These are phyloP conservation scores for Danio kyathit DNA, from an alignment of 2,797 vertebrate genomes.

Conservation along the genomic window DNA sequence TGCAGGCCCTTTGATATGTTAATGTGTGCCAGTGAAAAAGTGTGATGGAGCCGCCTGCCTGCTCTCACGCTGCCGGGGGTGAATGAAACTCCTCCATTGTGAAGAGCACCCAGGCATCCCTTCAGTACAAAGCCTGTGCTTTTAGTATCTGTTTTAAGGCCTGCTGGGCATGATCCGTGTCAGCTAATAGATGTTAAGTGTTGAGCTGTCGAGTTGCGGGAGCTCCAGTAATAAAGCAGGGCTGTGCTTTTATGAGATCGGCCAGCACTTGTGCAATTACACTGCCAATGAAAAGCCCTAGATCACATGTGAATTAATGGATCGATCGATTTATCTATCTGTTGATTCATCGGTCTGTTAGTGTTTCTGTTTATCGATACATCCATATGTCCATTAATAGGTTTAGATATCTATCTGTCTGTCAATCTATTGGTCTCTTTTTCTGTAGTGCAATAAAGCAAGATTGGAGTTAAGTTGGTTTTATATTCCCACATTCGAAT, in stretches of 20 bases:
- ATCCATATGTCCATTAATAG: not conserved
- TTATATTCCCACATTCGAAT: too few species aligned
- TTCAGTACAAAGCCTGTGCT: slow-evolving; percentile 41
- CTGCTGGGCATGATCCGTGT: slow-evolving; percentile 20
- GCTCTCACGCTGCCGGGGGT: slow-evolving; percentile 31
- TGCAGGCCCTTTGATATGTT: slow-evolving; percentile 62
- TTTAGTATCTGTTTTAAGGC: slow-evolving; percentile 48
- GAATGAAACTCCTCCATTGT: slow-evolving; percentile 28
- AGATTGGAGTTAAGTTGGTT: too few species aligned
- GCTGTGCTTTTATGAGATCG: slow-evolving; percentile 28
- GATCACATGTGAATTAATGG: slow-evolving; percentile 43
- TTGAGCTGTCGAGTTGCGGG: slow-evolving; percentile 31
- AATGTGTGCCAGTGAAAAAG: slow-evolving; percentile 42
- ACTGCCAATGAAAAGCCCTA: slow-evolving; percentile 13
- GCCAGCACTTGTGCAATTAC: slow-evolving; percentile 39
- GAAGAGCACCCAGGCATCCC: slow-evolving; percentile 36
- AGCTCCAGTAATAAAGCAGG: slow-evolving; percentile 34
- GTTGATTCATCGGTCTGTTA: not conserved
- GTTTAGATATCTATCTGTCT: slow-evolving; percentile 39
- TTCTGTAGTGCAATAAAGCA: not conserved
- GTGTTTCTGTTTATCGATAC: not conserved
- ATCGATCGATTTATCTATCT: not conserved
- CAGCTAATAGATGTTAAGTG: slow-evolving; percentile 52
- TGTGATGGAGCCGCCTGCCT: not conserved
- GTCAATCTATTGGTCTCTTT: slow-evolving; percentile 40